Evolutionary conservation across 2,797 vertebrate genomes (phyloP), one percentile per base, ranked within the genome.

Genomic region (Enteromius paludinosus): DNA sequence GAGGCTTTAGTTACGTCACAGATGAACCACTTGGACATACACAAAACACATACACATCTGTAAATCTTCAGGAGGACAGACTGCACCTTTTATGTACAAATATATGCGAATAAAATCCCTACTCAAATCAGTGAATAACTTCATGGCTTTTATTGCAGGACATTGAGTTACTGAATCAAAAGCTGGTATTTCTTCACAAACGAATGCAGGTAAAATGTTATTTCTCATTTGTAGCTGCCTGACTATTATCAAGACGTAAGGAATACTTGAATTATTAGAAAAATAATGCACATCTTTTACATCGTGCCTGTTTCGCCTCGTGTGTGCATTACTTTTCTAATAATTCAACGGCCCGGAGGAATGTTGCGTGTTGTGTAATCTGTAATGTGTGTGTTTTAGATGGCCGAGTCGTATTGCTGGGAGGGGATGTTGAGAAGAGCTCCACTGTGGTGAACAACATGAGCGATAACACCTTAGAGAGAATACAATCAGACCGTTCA

Each of bases 181-280:
- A 95, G 87, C 70, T 96, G 85, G 86, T 33, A 59, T 95, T 96
- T 88, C 92, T 96, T 84, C 90, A 94, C 79, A 92, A 90, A 83
- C 92, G 92, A 89, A 95, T 96, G 93, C 90, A 95, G 92, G 95
- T 94, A 83, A 62, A 64, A 15, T 17, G 11, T 35, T n/a, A 35
- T 38, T 54, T 12, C 20, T 54, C 20, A 35, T 38, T 54, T 54
- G 10, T 17, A 65, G 30, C 62, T 65, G 15, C 30, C 5, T 54
- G 3, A 72, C 49, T 1, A 10, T 23, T 0, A 74, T 74, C 3
- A 5, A n/a, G 2, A 74, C n/a, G 20, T 38, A 38, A 9, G 35
- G 7, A 38, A 38, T 38, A 38, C 35, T 38, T 38, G 35, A 38
- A 38, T 38, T 9, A 38, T 8, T 38, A 9, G 35, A 38, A 38